phyloP scores from a whole-genome alignment of 2,888 invertebrate genomes.

The Coenonympha glycerion region DNA sequence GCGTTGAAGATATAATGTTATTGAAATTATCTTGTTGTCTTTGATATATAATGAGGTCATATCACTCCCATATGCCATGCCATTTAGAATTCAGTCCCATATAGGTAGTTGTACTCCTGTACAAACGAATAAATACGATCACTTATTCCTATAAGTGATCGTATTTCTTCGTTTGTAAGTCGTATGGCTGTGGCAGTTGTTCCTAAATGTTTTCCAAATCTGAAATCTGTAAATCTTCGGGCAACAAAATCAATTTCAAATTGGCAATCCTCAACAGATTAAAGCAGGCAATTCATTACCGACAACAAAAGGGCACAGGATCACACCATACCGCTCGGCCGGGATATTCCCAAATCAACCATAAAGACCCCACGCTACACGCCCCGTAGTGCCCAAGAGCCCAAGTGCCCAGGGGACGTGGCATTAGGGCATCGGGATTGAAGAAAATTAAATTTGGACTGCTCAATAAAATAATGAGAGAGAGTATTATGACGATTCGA shows the following conservation, averaged over 20 bases:
- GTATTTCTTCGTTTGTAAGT: too few relatives aligned
- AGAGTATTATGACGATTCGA: constrained; percentile 57
- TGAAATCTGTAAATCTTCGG: background rate
- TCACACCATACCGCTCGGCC: constrained; percentile 45
- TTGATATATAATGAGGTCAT: too few relatives aligned
- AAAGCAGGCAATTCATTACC: constrained; percentile 16
- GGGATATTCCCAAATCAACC: constrained; percentile 46
- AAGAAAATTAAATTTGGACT: constrained; percentile 55
- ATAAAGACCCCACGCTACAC: constrained; percentile 37
- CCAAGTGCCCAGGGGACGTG: constrained; percentile 42
- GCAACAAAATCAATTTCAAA: constrained; percentile 8
- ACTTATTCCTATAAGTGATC: too few relatives aligned
- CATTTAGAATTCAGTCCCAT: too few relatives aligned
- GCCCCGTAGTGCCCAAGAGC: too few relatives aligned
- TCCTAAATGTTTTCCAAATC: too few relatives aligned
- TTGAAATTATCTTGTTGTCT: too few relatives aligned
- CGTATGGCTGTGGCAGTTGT: too few relatives aligned
- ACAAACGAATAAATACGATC: too few relatives aligned
- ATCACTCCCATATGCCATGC: too few relatives aligned
- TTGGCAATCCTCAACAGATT: constrained; percentile 13
- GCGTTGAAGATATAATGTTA: too few relatives aligned
- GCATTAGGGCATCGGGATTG: constrained; percentile 52
- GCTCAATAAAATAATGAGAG: constrained; percentile 61
- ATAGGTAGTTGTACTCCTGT: too few relatives aligned
- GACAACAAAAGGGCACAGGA: constrained; percentile 27